Evolutionary conservation across 92 coral and sea anemone species (phyloP), one percentile per base, ranked within the genome.

Genomic region (Diadumene lineata): DNA sequence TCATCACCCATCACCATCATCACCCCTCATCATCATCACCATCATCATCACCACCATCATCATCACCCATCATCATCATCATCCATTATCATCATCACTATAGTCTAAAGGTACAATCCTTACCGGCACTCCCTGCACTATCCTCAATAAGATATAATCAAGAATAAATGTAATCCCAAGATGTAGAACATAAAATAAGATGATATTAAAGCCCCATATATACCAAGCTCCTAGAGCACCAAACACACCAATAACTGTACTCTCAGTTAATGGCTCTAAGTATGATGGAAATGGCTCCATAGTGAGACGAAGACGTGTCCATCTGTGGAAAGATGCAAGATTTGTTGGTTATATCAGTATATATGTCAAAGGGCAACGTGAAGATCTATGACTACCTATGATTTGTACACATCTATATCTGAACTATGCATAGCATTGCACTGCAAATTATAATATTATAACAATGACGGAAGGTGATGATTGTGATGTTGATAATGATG

Each of bases 271-370:
- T 0, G 98, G 98, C 70, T 94, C 98, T 46, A 94, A 81, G 74
- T 84, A 76, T 17, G 97, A 85, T 8, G 90, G 89, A 30, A 94
- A 88, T 1, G 97, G 98, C 81, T 92, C 90, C 98, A 94, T 94
- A 7, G 96, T 89, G 16, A 94, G 84, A 11, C 98, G 97, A 56
- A 94, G 79, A 43, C 98, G 90, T 11, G 98, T 94, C 98, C 98
- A 94, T 61, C 98, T 94, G 48, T 4, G 7, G 48, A 38, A 6
- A 38, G 13, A 38, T 38, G 13, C 7, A n/a, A n/a, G n/a, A n/a
- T n/a, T n/a, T n/a, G n/a, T n/a, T n/a, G n/a, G n/a, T n/a, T n/a
- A n/a, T n/a, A n/a, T n/a, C n/a, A n/a, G n/a, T n/a, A n/a, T n/a
- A n/a, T n/a, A n/a, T n/a, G n/a, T n/a, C n/a, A n/a, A n/a, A n/a